A percentile compares a stretch with the other conserved stretches of the same genome.
Evolutionary conservation across 30 jellyfish, hydroid and myxozoan genomes (phyloP).

Genomic region (Aurelia sp.): DNA sequence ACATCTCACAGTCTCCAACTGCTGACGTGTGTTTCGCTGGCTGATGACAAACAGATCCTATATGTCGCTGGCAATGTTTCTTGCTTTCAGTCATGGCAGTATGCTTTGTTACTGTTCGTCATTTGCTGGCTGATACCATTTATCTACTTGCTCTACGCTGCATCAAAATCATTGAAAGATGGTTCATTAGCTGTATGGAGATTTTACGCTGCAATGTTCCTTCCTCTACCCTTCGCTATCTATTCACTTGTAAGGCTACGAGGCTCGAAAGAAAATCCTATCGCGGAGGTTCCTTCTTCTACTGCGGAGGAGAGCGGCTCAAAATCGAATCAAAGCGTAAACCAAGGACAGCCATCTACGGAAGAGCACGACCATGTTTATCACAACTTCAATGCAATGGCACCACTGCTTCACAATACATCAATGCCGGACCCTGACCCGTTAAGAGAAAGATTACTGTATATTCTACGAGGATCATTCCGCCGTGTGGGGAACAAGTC

Average conservation of each 20-base stretch:
- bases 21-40: conserved; percentile 17
- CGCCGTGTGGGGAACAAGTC: background rate
- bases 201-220: background rate
- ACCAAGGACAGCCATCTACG: no score
- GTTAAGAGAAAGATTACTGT: background rate
- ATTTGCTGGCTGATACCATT: conserved; percentile 20
- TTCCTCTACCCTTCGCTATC: background rate
- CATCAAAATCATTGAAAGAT: background rate
- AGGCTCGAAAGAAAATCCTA: background rate
- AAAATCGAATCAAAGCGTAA: no score
- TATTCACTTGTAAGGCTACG: background rate
- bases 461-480: background rate
- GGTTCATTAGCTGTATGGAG: background rate
- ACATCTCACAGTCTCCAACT: conserved; percentile 9
- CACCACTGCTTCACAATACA: background rate
- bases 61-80: conserved; percentile 1
- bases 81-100: conserved; percentile 27
- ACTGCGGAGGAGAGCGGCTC: no score
- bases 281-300: no score
- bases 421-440: background rate
- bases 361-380: no score
- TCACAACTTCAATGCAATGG: background rate
- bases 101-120: background rate
- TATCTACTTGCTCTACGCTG: background rate
- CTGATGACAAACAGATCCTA: background rate